A percentile compares a stretch with the other conserved stretches of the same genome.
These are phyloP conservation scores for Leptosomus discolor DNA, from an alignment of 2,113 vertebrate genomes.

Conservation along the genomic window DNA sequence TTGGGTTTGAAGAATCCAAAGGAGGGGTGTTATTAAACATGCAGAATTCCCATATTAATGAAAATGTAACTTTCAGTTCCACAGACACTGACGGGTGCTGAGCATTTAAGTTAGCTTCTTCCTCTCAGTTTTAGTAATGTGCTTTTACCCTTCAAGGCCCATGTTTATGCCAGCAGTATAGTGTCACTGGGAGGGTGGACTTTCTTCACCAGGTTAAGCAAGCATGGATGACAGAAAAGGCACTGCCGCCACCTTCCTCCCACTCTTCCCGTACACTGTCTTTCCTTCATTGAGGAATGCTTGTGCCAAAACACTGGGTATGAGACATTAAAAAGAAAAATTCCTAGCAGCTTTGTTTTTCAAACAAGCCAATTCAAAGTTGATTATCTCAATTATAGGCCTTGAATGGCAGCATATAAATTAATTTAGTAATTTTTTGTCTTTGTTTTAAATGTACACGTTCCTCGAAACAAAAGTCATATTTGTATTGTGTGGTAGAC, in stretches of 20 bases:
- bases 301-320: not conserved
- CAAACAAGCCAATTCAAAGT: not conserved
- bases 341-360: not conserved
- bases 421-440: not conserved
- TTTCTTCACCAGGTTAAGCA: not conserved
- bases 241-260: not conserved
- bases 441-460: not conserved
- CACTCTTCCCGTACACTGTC: not conserved
- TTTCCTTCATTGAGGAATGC: not conserved
- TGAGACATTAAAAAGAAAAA: not conserved
- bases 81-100: not conserved
- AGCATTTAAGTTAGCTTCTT: not conserved
- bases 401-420: not conserved
- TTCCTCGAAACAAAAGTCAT: not conserved
- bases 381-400: not conserved
- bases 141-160: not conserved
- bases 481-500: not conserved
- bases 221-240: not conserved
- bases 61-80: not conserved
- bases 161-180: not conserved
- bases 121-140: not conserved
- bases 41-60: not conserved
- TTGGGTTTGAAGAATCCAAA: not conserved
- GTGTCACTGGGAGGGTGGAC: no score
- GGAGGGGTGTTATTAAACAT: not conserved